Base-by-base conservation (phyloP, 2,113 vertebrate species). In the Ivindomyrus marchei region DNA sequence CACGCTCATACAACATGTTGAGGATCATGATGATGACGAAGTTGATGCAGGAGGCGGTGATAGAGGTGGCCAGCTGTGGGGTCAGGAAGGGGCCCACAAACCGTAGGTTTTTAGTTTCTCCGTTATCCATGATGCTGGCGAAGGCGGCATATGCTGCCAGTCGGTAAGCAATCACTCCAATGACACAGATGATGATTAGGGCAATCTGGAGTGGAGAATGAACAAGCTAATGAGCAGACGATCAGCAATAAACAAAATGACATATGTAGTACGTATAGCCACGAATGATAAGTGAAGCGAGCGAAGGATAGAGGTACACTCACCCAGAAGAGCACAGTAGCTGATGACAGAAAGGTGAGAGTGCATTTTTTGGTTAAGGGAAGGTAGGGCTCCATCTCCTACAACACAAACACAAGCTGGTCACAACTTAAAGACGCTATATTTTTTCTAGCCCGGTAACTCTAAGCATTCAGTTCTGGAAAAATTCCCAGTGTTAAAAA, bases 11-110 rank as follows among this genome's bases (percentile, higher is more conserved):
- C 89, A 99, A 94, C 94, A 98, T 96, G 93, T 99, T 99, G 85
- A 99, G 96, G 88, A 99, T 96, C 98, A 99, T 97, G 95, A 99
- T 99, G 95, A 98, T 97, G 90, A 99, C 92, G 80, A 99, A 99
- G 92, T 99, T 99, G 94, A 99, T 97, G 93, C 97, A 98, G 0
- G 98, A 99, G 80, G 97, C 98, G 0, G 97, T 97, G 92, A 99
- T 97, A 1, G 98, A 97, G 2, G 98, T 99, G 58, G 98, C 96
- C 92, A 99, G 94, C 94, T 99, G 98, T 0, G 98, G 98, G 0
- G 98, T 99, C 89, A 99, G 95, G 9, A 97, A 85, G 4, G 95
- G 94, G 0, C 96, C 97, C 85, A 99, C 97, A 42, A 97, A 93
- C 80, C 97, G 92, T 74, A 99, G 90, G 0, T 95, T 92, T 56